Evolutionary conservation across 2,888 invertebrate species (phyloP).

Genomic region (Andrena chrysosceles): DNA sequence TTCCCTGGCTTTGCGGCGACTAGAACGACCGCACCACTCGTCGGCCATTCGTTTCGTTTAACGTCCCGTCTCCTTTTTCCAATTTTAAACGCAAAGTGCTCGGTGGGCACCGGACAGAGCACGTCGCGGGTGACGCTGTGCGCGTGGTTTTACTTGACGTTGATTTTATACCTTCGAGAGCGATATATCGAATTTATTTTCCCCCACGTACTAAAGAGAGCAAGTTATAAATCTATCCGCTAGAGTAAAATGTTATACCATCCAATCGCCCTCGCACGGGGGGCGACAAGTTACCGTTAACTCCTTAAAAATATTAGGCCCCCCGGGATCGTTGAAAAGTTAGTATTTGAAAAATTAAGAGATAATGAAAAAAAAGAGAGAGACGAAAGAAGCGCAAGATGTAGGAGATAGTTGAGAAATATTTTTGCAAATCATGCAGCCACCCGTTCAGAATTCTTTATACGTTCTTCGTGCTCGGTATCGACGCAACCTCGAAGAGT

Average conservation of each 20-base stretch:
- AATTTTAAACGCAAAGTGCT: conserved; percentile 25
- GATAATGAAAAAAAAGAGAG: conserved; percentile 1
- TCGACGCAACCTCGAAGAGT: conserved; percentile 53
- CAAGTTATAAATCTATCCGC: conserved; percentile 46
- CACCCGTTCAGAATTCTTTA: conserved; percentile 53
- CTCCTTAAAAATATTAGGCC: conserved; percentile 43
- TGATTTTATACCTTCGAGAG: conserved; percentile 27
- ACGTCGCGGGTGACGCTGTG: conserved; percentile 16
- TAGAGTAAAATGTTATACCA: conserved; percentile 50
- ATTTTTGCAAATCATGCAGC: conserved; percentile 54
- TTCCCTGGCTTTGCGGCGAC: conserved; percentile 33
- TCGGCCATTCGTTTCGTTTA: conserved; percentile 39
- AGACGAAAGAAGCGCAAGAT: conserved; percentile 29
- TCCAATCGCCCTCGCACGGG: conserved; percentile 47
- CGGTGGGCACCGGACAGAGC: conserved; percentile 26
- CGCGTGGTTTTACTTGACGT: conserved; percentile 13
- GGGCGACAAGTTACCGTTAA: conserved; percentile 52
- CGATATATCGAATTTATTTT: conserved; percentile 21
- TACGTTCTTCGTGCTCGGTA: conserved; percentile 68
- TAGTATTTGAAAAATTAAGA: conserved; percentile 47
- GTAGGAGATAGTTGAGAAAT: conserved; percentile 58
- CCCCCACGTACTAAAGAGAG: conserved; percentile 17
- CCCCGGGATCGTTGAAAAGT: conserved; percentile 36
- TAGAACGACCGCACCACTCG: conserved; percentile 47
- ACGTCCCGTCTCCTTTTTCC: conserved; percentile 26